These are phyloP conservation scores for Manis pentadactyla DNA, from an alignment of 2,797 vertebrate species.

Conservation along the genomic window DNA sequence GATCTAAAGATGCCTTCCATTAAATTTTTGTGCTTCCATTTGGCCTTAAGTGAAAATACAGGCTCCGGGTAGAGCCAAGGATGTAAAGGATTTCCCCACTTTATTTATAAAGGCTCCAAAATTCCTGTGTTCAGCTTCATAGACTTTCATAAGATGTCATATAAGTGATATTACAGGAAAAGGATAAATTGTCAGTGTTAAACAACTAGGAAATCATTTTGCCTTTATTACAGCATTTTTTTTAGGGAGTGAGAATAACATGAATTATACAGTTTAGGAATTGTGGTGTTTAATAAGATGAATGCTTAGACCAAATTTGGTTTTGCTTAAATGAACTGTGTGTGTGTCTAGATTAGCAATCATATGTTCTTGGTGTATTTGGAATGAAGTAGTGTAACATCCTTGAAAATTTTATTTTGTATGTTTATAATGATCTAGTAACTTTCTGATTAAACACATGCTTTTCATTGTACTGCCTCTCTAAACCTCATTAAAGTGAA, in stretches of 20 bases:
- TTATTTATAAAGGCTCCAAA: neutral
- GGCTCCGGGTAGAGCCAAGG: neutral
- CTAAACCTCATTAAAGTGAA: slow-evolving; percentile 8
- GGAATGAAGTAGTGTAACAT: neutral
- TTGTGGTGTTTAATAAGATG: neutral
- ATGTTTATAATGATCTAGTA: neutral
- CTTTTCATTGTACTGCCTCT: slow-evolving; percentile 5
- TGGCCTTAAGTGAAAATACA: neutral
- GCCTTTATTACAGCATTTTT: neutral
- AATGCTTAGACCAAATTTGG: neutral
- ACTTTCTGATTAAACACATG: slow-evolving; percentile 5
- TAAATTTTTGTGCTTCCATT: neutral
- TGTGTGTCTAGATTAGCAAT: neutral
- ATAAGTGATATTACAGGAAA: neutral
- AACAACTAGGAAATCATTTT: slow-evolving; percentile 2
- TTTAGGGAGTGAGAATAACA: neutral
- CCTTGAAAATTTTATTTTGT: slow-evolving; percentile 3
- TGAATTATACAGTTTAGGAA: neutral
- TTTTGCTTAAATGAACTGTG: neutral
- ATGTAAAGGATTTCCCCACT: neutral
- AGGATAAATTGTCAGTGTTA: neutral
- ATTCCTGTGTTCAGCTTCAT: neutral
- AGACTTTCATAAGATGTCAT: neutral
- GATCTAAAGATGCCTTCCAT: neutral
- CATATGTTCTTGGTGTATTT: neutral